Evolutionary conservation across 1,140 invertebrate species (phyloP).

Genomic region (Heliconius nattereri): DNA sequence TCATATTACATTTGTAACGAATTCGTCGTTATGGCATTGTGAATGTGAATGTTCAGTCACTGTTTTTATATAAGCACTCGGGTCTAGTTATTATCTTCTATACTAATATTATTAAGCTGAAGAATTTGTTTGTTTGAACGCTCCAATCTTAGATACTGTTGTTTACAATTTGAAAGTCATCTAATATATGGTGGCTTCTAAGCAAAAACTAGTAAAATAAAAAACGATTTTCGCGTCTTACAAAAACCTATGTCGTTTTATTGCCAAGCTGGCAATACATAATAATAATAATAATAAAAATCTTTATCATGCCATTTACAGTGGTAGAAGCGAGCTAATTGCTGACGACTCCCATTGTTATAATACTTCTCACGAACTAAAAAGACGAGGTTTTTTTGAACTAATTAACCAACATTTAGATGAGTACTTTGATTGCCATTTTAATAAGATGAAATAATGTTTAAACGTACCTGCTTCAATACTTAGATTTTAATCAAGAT

Average conservation of each 20-base stretch:
- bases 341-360: constrained; percentile 38
- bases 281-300: constrained; percentile 5
- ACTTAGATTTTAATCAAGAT: neutral
- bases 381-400: constrained; percentile 23
- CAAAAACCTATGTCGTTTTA: neutral
- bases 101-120: neutral
- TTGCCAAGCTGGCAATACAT: neutral
- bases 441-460: neutral
- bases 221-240: neutral
- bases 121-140: neutral
- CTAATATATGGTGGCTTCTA: neutral
- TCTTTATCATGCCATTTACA: constrained; percentile 24
- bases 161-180: too few relatives aligned
- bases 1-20: constrained; percentile 21
- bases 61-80: neutral
- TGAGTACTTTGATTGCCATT: neutral
- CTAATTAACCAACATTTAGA: constrained; percentile 8
- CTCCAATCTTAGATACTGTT: too few relatives aligned
- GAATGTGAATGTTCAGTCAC: neutral
- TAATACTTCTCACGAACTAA: constrained; percentile 37
- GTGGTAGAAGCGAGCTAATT: constrained; percentile 21
- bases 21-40: constrained; percentile 11
- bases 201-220: neutral
- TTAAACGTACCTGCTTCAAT: neutral
- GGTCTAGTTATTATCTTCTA: neutral